phyloP scores from a whole-genome alignment of 2,113 vertebrate genomes.

The Amia ocellicauda region DNA sequence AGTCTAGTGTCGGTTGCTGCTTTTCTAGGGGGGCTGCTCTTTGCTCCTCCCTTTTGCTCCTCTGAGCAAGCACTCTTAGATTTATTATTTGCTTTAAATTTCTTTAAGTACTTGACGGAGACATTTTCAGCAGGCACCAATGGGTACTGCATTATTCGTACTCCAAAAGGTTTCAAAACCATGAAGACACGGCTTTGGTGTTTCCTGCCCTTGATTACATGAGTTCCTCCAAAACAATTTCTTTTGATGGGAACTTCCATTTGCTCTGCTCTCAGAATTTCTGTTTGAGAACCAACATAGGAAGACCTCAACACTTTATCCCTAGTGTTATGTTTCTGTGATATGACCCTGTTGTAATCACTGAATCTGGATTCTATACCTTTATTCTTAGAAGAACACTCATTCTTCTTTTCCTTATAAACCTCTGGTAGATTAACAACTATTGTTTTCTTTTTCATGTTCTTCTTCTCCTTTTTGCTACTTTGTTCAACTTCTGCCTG shows the following conservation, averaged over 20 bases:
- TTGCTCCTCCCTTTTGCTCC: background rate
- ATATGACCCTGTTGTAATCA: background rate
- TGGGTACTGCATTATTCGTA: conserved; percentile 1
- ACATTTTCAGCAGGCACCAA: background rate
- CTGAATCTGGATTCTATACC: background rate
- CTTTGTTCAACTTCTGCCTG: too few species aligned
- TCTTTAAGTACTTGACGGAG: conserved; percentile 2
- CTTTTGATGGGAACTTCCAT: background rate
- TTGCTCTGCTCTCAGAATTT: background rate
- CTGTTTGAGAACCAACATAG: background rate
- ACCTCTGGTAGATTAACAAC: conserved; percentile 7
- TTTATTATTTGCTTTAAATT: conserved; percentile 1
- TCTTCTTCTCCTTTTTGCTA: background rate
- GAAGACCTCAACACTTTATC: background rate
- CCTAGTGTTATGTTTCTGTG: background rate
- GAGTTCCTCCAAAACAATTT: background rate
- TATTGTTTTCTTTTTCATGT: background rate
- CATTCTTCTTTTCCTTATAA: background rate
- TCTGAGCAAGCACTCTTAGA: background rate
- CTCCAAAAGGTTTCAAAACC: background rate
- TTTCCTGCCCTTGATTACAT: background rate
- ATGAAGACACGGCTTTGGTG: background rate
- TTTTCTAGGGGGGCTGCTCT: background rate
- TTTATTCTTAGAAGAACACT: background rate
- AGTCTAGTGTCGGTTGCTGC: conserved; percentile 1